Conservation (phyloP, 2,113 vertebrate genomes). For the Cyphomyrus plagiostoma region DNA sequence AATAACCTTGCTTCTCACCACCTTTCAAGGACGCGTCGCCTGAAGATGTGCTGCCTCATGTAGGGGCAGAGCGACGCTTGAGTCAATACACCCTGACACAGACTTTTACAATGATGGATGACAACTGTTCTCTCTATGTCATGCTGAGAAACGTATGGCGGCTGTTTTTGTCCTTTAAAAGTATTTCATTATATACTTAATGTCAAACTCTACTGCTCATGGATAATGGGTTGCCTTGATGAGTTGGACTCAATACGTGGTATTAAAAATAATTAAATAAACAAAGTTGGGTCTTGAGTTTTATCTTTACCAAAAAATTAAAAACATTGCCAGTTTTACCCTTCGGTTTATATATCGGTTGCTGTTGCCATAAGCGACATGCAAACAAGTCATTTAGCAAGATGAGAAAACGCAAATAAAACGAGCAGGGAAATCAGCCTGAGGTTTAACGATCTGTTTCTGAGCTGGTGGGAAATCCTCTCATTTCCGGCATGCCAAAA, state of each 20-base stretch:
- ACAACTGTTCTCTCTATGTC: slow-evolving; percentile 52
- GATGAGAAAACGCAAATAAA: slow-evolving; percentile 46
- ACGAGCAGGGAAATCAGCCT: slow-evolving; percentile 30
- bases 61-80: slow-evolving; percentile 37
- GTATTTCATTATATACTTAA: not conserved
- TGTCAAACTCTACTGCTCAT: not conserved
- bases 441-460: slow-evolving; percentile 18
- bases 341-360: slow-evolving; percentile 18
- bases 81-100: slow-evolving; percentile 56
- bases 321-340: slow-evolving; percentile 58
- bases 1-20: slow-evolving; percentile 23
- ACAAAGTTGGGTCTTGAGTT: not conserved
- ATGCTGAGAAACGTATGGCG: slow-evolving; percentile 29
- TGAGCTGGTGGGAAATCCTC: not conserved
- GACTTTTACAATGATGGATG: slow-evolving; percentile 56
- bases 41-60: slow-evolving; percentile 28
- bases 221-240: not conserved
- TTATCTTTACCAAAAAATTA: slow-evolving; percentile 41
- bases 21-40: slow-evolving; percentile 26
- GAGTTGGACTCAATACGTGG: not conserved
- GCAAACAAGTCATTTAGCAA: slow-evolving; percentile 35
- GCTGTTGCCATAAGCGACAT: slow-evolving; percentile 37
- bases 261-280: not conserved
- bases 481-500: not conserved
- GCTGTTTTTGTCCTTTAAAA: slow-evolving; percentile 24